A percentile compares a stretch with the other conserved stretches of the same genome.
phyloP scores from a whole-genome alignment of 2,888 invertebrate species.

The Chalcosyrphus nemorum region DNA sequence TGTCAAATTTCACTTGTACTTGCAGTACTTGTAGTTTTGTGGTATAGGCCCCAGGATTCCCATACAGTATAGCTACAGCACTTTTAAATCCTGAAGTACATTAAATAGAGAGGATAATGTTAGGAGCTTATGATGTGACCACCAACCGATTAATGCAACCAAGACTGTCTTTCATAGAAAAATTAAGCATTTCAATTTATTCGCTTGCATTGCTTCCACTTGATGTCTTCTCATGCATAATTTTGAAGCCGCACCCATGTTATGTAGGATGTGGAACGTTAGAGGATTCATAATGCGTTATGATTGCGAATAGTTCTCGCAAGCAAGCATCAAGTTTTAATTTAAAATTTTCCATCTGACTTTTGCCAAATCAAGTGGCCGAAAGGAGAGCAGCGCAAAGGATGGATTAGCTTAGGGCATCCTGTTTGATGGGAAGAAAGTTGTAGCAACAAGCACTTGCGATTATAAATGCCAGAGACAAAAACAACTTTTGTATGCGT shows the following conservation, averaged over 20 bases:
- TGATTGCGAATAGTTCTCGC: conserved; percentile 41
- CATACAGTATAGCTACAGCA: no score
- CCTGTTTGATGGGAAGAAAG: conserved; percentile 57
- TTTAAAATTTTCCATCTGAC: conserved; percentile 60
- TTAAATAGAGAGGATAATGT: neutral
- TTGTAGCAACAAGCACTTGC: conserved; percentile 44
- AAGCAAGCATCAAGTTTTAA: conserved; percentile 52
- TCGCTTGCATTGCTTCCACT: conserved; percentile 24
- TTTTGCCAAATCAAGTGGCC: conserved; percentile 68
- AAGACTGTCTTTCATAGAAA: neutral
- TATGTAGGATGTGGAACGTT: conserved; percentile 28
- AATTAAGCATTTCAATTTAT: neutral
- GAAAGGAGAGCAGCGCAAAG: conserved; percentile 66
- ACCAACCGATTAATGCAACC: neutral
- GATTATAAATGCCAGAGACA: conserved; percentile 60
- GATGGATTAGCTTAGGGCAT: conserved; percentile 63
- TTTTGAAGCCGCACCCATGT: conserved; percentile 22
- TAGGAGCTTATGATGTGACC: neutral
- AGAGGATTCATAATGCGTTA: conserved; percentile 55
- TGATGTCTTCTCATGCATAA: conserved; percentile 38
- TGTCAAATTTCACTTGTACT: no score
- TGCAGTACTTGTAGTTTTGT: no score
- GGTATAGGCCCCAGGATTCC: no score
- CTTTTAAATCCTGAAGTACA: no score
- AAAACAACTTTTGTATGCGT: conserved; percentile 55